A percentile compares a stretch with the other conserved stretches of the same genome.
Evolutionary conservation across 2,113 vertebrate species (phyloP).

Genomic region (Marcusenius ussheri): DNA sequence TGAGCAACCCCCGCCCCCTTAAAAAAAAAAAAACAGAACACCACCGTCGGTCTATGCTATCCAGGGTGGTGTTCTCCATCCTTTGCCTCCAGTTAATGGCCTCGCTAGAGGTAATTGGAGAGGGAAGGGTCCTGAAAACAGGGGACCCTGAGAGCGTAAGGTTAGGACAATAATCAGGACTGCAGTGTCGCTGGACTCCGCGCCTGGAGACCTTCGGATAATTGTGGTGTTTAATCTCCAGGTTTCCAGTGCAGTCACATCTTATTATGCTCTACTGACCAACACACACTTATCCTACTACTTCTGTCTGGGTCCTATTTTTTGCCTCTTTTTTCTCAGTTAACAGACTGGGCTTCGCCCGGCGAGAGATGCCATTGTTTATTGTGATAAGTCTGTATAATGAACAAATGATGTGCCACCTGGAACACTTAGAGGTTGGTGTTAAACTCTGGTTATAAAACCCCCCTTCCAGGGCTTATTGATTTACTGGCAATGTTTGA

Average conservation of each 20-base stretch:
- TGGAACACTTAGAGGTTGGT: slow-evolving; percentile 68
- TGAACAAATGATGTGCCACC: slow-evolving; percentile 76
- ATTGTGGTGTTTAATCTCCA: slow-evolving; percentile 62
- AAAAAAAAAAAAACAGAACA: not conserved
- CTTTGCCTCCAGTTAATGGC: not conserved
- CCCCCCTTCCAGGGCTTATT: slow-evolving; percentile 67
- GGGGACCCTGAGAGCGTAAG: not conserved
- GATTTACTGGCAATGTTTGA: slow-evolving; percentile 74
- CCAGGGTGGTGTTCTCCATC: not conserved
- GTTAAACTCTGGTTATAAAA: slow-evolving; percentile 73
- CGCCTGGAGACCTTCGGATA: slow-evolving; percentile 27
- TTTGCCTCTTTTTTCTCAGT: slow-evolving; percentile 39
- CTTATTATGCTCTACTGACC: slow-evolving; percentile 54
- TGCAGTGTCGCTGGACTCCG: slow-evolving; percentile 26
- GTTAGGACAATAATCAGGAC: slow-evolving; percentile 20
- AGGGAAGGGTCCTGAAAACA: not conserved
- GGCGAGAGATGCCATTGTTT: slow-evolving; percentile 64
- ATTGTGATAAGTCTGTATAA: slow-evolving; percentile 75
- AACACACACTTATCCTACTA: slow-evolving; percentile 42
- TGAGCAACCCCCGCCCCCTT: not conserved
- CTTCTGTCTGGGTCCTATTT: slow-evolving; percentile 18
- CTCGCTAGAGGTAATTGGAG: not conserved
- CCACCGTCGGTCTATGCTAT: not conserved
- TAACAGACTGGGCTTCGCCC: slow-evolving; percentile 47
- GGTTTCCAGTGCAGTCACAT: slow-evolving; percentile 42